phyloP scores from a whole-genome alignment of 2,797 vertebrate species.

The Lagocephalus sceleratus region DNA sequence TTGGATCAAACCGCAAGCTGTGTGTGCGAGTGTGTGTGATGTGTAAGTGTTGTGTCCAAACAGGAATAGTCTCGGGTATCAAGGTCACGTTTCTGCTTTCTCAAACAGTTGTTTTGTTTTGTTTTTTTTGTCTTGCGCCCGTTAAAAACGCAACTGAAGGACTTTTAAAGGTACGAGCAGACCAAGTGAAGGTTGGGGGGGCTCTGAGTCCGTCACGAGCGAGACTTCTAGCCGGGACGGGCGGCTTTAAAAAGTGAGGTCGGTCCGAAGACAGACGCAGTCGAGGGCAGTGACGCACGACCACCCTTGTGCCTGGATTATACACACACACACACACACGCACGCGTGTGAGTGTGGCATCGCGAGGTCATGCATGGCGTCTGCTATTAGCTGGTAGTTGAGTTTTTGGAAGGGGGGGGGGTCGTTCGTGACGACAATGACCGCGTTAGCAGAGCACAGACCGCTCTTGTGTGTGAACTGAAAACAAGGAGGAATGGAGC shows the following conservation, averaged over 20 bases:
- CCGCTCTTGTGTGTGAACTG: slow-evolving; percentile 47
- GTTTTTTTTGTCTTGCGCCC: no score
- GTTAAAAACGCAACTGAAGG: neutral
- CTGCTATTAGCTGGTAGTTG: slow-evolving; percentile 30
- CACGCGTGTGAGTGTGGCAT: slow-evolving; percentile 40
- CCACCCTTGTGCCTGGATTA: slow-evolving; percentile 25
- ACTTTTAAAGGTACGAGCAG: slow-evolving; percentile 9
- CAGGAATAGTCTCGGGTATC: slow-evolving; percentile 4
- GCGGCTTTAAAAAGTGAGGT: slow-evolving; percentile 37
- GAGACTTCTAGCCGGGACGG: slow-evolving; percentile 14
- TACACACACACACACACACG: slow-evolving; percentile 12
- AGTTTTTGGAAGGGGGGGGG: slow-evolving; percentile 6
- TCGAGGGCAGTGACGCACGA: slow-evolving; percentile 42
- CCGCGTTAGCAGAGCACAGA: slow-evolving; percentile 48
- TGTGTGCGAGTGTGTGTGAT: slow-evolving; percentile 2
- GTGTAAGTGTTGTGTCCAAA: slow-evolving; percentile 17
- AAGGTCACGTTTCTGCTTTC: slow-evolving; percentile 6
- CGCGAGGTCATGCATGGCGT: slow-evolving; percentile 51
- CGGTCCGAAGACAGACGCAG: slow-evolving; percentile 23
- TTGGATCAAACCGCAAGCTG: slow-evolving; percentile 13
- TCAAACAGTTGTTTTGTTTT: slow-evolving; percentile 6
- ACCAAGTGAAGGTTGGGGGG: slow-evolving; percentile 12
- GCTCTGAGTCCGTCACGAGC: slow-evolving; percentile 30
- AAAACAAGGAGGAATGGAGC: slow-evolving; percentile 15
- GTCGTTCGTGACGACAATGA: slow-evolving; percentile 46